Evolutionary conservation across 2,113 vertebrate species (phyloP).

Genomic region (Hippolais icterina): DNA sequence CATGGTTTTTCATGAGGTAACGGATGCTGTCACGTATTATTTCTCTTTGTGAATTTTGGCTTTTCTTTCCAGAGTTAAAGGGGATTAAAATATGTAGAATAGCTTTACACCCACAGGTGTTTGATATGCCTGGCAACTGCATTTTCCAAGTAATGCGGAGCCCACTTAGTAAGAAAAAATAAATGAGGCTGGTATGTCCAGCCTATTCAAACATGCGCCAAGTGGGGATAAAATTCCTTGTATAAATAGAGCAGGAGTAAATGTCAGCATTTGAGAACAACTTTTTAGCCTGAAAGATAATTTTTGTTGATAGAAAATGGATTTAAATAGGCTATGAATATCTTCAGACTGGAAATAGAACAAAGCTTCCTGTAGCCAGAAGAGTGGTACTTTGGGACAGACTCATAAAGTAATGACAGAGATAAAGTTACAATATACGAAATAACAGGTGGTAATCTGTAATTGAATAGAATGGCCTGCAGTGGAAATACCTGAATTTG

Average conservation of each 20-base stretch:
- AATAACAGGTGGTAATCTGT: neutral
- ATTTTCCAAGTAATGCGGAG: neutral
- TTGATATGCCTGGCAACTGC: neutral
- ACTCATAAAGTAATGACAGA: neutral
- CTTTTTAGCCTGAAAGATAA: neutral
- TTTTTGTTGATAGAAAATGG: slow-evolving; percentile 5
- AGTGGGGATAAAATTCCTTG: neutral
- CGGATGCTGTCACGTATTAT: neutral
- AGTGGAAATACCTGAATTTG: neutral
- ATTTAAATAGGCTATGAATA: slow-evolving; percentile 24
- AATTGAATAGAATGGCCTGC: neutral
- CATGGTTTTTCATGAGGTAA: neutral
- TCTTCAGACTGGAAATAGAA: neutral
- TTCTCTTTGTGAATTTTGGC: neutral
- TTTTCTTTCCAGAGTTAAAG: neutral
- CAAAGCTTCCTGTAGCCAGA: neutral
- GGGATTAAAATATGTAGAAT: slow-evolving; percentile 12
- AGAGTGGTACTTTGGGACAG: neutral
- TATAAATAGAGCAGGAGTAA: slow-evolving; percentile 39
- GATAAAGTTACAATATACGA: neutral
- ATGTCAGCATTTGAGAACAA: neutral
- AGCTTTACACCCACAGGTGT: neutral
- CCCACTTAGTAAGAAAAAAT: neutral
- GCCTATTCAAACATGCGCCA: neutral
- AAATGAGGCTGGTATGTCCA: neutral